phyloP scores from a whole-genome alignment of 2,797 vertebrate genomes.

The Cephalopachus bancanus region DNA sequence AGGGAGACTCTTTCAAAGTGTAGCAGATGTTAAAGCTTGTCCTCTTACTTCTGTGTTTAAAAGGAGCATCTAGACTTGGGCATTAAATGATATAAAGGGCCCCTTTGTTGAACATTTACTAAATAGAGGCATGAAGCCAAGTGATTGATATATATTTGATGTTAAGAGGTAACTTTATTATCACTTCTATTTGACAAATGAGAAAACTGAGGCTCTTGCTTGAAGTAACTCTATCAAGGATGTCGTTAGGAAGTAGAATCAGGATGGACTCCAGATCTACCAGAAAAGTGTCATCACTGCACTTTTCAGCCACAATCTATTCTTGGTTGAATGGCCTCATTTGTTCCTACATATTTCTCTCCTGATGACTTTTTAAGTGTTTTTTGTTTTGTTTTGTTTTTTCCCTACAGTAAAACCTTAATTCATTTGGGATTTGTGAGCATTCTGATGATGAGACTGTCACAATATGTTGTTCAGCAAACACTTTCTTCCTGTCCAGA shows the following conservation, averaged over 20 bases:
- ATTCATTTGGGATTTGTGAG: neutral
- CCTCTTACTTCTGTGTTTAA: neutral
- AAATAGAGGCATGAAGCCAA: neutral
- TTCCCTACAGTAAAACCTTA: neutral
- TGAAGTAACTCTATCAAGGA: neutral
- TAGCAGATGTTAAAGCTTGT: neutral
- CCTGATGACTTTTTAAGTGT: neutral
- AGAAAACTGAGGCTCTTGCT: neutral
- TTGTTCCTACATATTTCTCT: neutral
- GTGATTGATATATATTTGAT: neutral
- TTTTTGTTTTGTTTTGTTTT: no score
- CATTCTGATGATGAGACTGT: neutral
- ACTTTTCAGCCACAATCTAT: neutral
- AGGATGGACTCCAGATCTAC: neutral
- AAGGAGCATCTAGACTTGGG: neutral
- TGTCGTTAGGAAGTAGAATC: neutral
- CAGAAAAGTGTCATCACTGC: no score
- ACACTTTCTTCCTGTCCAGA: neutral
- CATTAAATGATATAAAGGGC: neutral
- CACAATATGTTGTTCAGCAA: neutral
- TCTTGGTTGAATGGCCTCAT: neutral
- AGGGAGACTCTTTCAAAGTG: accelerated
- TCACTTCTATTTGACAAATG: neutral
- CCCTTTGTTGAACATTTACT: neutral
- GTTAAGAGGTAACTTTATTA: neutral